Conservation (phyloP, 2,888 invertebrate species). For the Uropetala carovei region DNA sequence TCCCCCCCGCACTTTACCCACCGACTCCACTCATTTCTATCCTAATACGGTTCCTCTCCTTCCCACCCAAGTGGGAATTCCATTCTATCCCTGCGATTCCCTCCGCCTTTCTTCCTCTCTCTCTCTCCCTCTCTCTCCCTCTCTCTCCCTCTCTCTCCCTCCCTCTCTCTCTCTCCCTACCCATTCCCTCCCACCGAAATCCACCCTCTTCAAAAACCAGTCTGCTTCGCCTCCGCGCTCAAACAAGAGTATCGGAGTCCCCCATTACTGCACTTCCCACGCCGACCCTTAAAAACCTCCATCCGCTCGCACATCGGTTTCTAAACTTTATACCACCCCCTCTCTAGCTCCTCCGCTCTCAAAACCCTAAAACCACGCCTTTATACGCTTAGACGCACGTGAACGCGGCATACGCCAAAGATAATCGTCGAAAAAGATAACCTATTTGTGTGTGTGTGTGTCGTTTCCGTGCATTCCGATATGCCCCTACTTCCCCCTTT, state of each 20-base stretch:
- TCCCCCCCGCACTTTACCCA: neutral
- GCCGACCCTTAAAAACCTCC: neutral
- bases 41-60: neutral
- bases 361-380: neutral
- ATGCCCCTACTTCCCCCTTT: neutral
- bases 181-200: neutral
- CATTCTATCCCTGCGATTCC: neutral
- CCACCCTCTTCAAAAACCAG: neutral
- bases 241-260: constrained; percentile 18
- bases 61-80: neutral
- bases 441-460: too few relatives aligned
- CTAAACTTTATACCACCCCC: neutral
- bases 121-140: neutral
- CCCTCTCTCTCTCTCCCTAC: neutral
- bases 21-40: neutral
- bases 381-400: too few relatives aligned
- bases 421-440: too few relatives aligned
- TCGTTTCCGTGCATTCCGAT: neutral
- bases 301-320: neutral
- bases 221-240: neutral
- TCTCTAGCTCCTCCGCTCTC: neutral
- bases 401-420: too few relatives aligned
- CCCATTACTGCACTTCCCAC: neutral
- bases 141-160: neutral
- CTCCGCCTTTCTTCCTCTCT: neutral